A percentile compares a stretch with the other conserved stretches of the same genome.
phyloP scores from a whole-genome alignment of 2,888 invertebrate species.

The Phalera bucephala region DNA sequence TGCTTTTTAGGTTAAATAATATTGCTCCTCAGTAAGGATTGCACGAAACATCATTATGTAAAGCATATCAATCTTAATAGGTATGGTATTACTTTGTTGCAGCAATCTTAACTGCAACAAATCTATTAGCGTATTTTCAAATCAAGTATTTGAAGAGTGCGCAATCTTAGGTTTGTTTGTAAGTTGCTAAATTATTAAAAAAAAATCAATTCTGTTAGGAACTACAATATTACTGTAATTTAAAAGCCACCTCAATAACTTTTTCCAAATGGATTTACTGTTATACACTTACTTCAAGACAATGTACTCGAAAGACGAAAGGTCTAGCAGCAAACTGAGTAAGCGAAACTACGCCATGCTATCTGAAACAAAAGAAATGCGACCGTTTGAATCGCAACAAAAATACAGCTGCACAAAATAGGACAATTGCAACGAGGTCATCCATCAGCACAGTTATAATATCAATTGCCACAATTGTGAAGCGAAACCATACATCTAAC shows the following conservation, averaged over 20 bases:
- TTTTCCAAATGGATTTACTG: too few relatives aligned
- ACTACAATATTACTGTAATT: too few relatives aligned
- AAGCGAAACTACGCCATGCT: slow-evolving; percentile 52
- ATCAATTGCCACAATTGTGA: slow-evolving; percentile 36
- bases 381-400: slow-evolving; percentile 5
- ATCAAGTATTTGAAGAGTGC: too few relatives aligned
- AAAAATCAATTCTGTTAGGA: too few relatives aligned
- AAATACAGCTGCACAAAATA: slow-evolving; percentile 16
- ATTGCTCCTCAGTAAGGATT: too few relatives aligned
- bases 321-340: slow-evolving; percentile 14
- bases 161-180: background rate
- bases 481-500: slow-evolving; percentile 29
- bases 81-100: too few relatives aligned
- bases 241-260: too few relatives aligned
- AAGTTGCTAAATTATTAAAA: background rate
- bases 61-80: too few relatives aligned
- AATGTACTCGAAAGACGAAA: slow-evolving; percentile 12
- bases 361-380: slow-evolving; percentile 53
- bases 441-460: slow-evolving; percentile 31
- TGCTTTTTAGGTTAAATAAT: too few relatives aligned
- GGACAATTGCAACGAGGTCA: slow-evolving; percentile 29
- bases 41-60: too few relatives aligned
- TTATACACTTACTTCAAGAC: slow-evolving; percentile 23
- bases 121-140: too few relatives aligned
- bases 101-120: too few relatives aligned